A percentile compares a stretch with the other conserved stretches of the same genome.
phyloP scores from a whole-genome alignment of 1,140 invertebrate genomes.

The Leptoteleia sp. region DNA sequence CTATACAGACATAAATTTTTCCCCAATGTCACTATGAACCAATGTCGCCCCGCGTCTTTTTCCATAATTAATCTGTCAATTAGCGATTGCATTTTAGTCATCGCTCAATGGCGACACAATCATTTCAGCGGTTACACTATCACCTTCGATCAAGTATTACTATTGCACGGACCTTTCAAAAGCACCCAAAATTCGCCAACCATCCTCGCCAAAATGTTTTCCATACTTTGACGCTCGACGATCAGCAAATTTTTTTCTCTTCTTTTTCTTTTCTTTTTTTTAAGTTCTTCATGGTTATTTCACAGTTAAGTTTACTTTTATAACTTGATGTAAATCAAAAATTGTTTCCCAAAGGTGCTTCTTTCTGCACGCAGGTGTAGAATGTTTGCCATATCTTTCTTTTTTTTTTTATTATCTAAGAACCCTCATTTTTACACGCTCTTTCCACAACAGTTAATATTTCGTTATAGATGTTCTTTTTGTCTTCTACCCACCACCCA shows the following conservation, averaged over 20 bases:
- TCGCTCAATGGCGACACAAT: constrained; percentile 18
- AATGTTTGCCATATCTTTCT: neutral
- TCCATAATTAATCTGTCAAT: constrained; percentile 46
- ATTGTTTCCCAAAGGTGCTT: constrained; percentile 30
- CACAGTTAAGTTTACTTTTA: constrained; percentile 28
- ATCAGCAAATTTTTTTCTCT: constrained; percentile 26
- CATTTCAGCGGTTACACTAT: constrained; percentile 39
- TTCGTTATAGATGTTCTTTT: constrained; percentile 33
- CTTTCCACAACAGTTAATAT: constrained; percentile 31
- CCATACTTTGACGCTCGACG: neutral
- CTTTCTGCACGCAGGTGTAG: constrained; percentile 8
- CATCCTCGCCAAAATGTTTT: constrained; percentile 5
- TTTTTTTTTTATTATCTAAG: constrained; percentile 26
- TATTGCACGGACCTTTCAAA: constrained; percentile 56
- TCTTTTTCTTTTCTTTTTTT: too few relatives aligned
- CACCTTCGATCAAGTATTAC: constrained; percentile 35
- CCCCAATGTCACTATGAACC: constrained; percentile 79
- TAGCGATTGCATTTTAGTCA: constrained; percentile 39
- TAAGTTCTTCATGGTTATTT: constrained; percentile 34
- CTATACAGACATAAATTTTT: constrained; percentile 70
- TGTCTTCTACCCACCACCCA: constrained; percentile 55
- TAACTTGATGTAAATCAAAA: constrained; percentile 13
- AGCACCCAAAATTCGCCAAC: constrained; percentile 36
- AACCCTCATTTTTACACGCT: constrained; percentile 37
- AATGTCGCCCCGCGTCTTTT: constrained; percentile 69